These are phyloP conservation scores for Henicopernis longicauda DNA, from an alignment of 2,113 vertebrate genomes.

Conservation along the genomic window DNA sequence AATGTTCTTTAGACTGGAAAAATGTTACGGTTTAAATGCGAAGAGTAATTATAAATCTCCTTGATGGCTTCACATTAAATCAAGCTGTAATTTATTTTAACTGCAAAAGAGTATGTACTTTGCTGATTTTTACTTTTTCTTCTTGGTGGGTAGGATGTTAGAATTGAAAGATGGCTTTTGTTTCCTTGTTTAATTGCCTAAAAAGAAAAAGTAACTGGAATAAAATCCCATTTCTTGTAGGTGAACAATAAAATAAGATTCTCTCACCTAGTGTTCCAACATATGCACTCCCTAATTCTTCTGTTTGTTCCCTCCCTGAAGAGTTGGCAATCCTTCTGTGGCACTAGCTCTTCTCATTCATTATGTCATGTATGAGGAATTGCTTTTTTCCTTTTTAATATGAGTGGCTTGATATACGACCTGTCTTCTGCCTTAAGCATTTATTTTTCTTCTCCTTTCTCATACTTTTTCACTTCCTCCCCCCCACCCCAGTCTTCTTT, in stretches of 20 bases:
- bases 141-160: neutral
- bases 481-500: neutral
- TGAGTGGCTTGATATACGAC: neutral
- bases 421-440: neutral
- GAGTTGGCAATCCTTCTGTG: neutral
- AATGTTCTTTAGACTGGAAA: neutral
- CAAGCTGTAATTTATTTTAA: neutral
- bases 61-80: neutral
- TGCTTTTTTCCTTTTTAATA: neutral
- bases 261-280: neutral
- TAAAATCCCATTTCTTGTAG: neutral
- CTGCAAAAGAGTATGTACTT: neutral
- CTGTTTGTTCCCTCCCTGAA: neutral
- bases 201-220: neutral
- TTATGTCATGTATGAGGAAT: neutral
- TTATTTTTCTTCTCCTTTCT: neutral
- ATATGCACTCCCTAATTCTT: neutral
- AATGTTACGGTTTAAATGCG: neutral
- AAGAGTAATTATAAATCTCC: conserved; percentile 41
- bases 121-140: neutral
- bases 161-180: conserved; percentile 1
- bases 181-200: conserved; percentile 24
- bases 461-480: neutral
- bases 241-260: neutral
- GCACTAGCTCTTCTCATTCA: neutral